Evolutionary conservation across 2,888 invertebrate species (phyloP).

Genomic region (Melanchra persicariae): DNA sequence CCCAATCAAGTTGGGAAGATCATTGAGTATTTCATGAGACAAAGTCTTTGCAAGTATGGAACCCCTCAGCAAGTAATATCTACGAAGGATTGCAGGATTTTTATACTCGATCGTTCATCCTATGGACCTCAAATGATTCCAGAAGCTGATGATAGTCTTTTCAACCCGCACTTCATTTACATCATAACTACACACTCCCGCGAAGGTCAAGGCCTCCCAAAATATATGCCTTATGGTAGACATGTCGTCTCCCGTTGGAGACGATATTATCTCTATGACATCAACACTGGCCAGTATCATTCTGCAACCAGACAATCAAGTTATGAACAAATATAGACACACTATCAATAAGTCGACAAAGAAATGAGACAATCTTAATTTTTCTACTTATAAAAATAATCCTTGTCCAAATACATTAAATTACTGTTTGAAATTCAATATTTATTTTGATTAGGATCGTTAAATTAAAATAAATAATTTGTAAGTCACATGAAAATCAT

Average conservation of each 20-base stretch:
- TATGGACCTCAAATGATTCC: too few relatives aligned
- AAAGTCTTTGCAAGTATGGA: too few relatives aligned
- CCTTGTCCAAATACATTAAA: conserved; percentile 2
- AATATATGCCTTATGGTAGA: background rate
- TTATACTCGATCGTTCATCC: too few relatives aligned
- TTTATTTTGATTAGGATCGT: conserved; percentile 10
- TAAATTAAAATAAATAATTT: conserved; percentile 3
- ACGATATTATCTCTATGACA: background rate
- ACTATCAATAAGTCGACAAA: conserved; percentile 17
- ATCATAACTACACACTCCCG: too few relatives aligned
- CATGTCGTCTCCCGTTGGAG: background rate
- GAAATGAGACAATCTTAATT: conserved; percentile 20
- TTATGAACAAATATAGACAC: conserved; percentile 2
- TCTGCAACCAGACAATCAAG: background rate
- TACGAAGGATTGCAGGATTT: too few relatives aligned
- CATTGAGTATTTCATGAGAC: too few relatives aligned
- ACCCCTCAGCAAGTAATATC: too few relatives aligned
- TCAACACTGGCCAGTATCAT: background rate
- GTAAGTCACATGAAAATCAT: background rate
- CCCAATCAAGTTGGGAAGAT: too few relatives aligned
- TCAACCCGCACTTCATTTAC: too few relatives aligned
- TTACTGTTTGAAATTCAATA: conserved; percentile 23
- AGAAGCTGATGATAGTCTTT: too few relatives aligned
- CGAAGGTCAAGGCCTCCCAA: too few relatives aligned
- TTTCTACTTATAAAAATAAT: conserved; percentile 19